These are phyloP conservation scores for Pyrgus malvae DNA, from an alignment of 2,888 invertebrate species.

Conservation along the genomic window DNA sequence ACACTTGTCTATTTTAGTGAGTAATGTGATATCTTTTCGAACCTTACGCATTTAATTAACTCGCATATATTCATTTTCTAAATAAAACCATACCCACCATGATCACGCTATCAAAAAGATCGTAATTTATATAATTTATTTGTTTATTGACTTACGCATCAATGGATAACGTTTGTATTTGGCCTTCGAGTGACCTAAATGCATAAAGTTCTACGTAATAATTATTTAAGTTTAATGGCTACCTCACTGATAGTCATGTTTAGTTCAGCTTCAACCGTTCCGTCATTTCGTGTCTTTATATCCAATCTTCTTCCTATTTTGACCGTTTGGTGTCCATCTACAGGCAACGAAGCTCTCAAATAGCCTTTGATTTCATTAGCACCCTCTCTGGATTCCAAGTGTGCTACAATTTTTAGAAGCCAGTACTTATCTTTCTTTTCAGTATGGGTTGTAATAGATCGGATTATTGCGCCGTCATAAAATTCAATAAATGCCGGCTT, in stretches of 20 bases:
- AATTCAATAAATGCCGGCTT: slow-evolving; percentile 85
- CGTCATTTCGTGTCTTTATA: slow-evolving; percentile 46
- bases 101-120: background rate
- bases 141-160: slow-evolving; percentile 1
- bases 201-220: slow-evolving; percentile 5
- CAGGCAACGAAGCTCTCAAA: slow-evolving; percentile 50
- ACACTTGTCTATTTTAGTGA: no score
- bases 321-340: slow-evolving; percentile 55
- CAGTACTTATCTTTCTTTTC: slow-evolving; percentile 49
- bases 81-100: no score
- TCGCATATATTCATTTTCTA: no score
- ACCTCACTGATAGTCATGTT: slow-evolving; percentile 61
- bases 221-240: slow-evolving; percentile 20
- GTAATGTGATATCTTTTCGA: no score
- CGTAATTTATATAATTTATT: slow-evolving; percentile 4
- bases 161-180: background rate
- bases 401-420: slow-evolving; percentile 39
- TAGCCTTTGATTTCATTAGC: slow-evolving; percentile 47
- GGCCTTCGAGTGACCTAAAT: slow-evolving; percentile 17
- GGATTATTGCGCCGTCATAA: slow-evolving; percentile 83
- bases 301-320: slow-evolving; percentile 47
- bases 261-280: slow-evolving; percentile 53
- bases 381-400: slow-evolving; percentile 53
- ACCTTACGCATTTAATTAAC: no score
- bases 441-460: slow-evolving; percentile 80